Evolutionary conservation across 2,797 vertebrate genomes (phyloP), one percentile per base, ranked within the genome.

Genomic region (Sebastes dallii): DNA sequence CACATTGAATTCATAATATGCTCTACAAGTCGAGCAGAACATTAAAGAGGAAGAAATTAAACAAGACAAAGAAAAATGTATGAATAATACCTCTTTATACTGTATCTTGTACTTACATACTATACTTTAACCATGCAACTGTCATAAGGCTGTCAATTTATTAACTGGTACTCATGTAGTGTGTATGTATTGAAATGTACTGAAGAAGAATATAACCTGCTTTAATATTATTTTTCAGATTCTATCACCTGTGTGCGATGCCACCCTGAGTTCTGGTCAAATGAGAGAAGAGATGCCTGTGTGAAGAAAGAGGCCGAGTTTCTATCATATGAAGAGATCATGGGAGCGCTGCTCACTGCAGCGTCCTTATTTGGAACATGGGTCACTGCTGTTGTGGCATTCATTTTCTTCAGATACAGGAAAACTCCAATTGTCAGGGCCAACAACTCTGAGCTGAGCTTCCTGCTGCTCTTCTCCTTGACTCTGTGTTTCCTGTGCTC

Each of bases 381-480:
- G 13, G 6, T 92, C 71, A 93, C 94, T 2, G 67, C 66, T 25
- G 36, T 73, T 46, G 86, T 92, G 36, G 86, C 88, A 1, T 36
- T 87, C 1, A 12, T 94, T 94, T 82, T 91, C 94, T 34, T 93
- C 55, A 91, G 32, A 81, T 72, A 88, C 75, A 92, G 91, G 76
- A 72, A 54, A 72, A 77, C 68, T 13, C 80, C 80, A 0, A 46
- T 94, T 34, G 94, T 82, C 54, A 73, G 88, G 72, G 94, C 94
- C 39, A 95, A 95, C 77, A 95, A 95, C 84, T 95, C 94, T 8
- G 95, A 95, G 72, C 85, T 95, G 61, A 95, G 95, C 72, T 96
- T 96, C 85, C 46, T 94, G 89, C 82, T 96, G 72, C 94, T 96
- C 54, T 95, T 95, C 84, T 96, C 95, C 8, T 36, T 95, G 74